Conservation (phyloP, 2,113 vertebrate species). For the Epinephelus fuscoguttatus region DNA sequence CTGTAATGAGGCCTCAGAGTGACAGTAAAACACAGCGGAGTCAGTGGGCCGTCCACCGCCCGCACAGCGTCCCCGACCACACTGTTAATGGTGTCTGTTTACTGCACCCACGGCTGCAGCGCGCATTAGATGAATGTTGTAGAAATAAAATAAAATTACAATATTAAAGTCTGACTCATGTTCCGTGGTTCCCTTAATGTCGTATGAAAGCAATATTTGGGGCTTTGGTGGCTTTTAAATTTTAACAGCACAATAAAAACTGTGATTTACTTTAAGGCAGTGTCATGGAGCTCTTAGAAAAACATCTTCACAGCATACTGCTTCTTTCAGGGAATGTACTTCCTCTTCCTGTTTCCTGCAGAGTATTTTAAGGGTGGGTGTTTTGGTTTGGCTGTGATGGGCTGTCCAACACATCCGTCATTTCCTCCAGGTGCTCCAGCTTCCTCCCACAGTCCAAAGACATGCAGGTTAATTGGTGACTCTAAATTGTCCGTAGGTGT, state of each 20-base stretch:
- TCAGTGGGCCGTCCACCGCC: not conserved
- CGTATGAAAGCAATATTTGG: not conserved
- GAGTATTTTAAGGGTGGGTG: no score
- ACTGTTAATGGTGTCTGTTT: not conserved
- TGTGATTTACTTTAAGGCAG: not conserved
- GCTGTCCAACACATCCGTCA: no score
- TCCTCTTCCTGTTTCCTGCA: not conserved
- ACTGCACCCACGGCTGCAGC: not conserved
- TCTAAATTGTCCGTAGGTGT: no score
- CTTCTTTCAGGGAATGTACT: not conserved
- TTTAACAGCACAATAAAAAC: not conserved
- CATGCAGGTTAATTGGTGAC: no score
- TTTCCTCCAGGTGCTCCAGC: no score
- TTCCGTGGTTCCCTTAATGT: not conserved
- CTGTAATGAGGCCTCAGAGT: conserved; percentile 8
- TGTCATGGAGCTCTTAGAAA: not conserved
- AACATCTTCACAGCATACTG: not conserved
- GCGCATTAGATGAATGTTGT: not conserved
- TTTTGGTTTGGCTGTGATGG: no score
- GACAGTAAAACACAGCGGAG: not conserved
- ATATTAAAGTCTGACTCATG: not conserved
- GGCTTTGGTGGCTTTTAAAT: not conserved
- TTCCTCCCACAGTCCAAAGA: no score
- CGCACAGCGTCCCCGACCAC: not conserved
- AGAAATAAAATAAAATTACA: not conserved